Evolutionary conservation across 2,113 vertebrate species (phyloP).

Genomic region (Pontoporia blainvillei): DNA sequence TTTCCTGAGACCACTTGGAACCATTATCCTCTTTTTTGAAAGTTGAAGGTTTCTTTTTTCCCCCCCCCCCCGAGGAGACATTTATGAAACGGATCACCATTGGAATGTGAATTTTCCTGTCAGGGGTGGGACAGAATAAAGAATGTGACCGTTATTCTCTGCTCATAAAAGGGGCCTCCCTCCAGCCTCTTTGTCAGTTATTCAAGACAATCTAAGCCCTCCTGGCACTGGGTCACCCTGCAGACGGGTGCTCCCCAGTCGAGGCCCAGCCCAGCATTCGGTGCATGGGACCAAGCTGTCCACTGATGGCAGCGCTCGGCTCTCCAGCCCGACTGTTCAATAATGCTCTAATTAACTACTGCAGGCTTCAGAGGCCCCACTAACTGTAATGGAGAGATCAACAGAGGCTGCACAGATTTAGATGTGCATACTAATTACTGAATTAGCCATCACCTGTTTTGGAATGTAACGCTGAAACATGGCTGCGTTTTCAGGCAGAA

Average conservation of each 20-base stretch:
- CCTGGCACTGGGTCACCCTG: conserved; percentile 43
- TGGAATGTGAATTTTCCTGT: conserved; percentile 61
- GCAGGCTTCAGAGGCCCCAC: conserved; percentile 83
- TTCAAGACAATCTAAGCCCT: background rate
- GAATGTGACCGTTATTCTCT: conserved; percentile 52
- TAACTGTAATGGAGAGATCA: conserved; percentile 87
- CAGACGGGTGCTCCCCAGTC: background rate
- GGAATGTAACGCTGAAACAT: conserved; percentile 62
- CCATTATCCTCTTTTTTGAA: conserved; percentile 5
- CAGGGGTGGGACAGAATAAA: conserved; percentile 52
- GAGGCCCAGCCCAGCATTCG: background rate
- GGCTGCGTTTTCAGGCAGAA: conserved; percentile 61
- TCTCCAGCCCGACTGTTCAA: conserved; percentile 70
- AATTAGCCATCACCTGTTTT: conserved; percentile 84
- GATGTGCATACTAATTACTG: conserved; percentile 85
- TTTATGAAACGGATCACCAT: conserved; percentile 62
- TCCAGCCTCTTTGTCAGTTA: conserved; percentile 19
- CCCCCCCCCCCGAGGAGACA: conserved; percentile 26
- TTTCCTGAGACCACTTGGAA: background rate
- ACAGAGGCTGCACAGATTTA: conserved; percentile 79
- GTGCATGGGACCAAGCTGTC: background rate
- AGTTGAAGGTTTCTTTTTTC: conserved; percentile 12
- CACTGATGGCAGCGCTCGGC: conserved; percentile 26
- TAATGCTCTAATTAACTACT: conserved; percentile 83
- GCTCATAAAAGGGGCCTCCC: conserved; percentile 30